Percentiles rank a stretch among this genome's conserved stretches.
These are phyloP conservation scores for Fistularia commersonii DNA, from an alignment of 2,797 vertebrate species.

Conservation along the genomic window DNA sequence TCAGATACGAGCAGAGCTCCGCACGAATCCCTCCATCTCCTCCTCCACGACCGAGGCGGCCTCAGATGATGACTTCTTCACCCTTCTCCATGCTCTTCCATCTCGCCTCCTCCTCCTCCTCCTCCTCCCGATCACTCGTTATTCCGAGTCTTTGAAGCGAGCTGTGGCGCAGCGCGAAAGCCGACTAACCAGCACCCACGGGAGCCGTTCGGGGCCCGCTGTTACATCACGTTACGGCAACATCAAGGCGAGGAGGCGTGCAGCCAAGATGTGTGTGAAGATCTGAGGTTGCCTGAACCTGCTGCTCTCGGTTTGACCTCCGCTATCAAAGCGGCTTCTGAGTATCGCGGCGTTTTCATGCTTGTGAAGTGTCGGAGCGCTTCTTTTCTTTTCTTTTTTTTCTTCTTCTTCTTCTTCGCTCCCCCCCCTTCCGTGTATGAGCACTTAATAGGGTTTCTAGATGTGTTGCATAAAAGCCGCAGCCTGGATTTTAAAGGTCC, in stretches of 20 bases:
- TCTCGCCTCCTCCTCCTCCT: conserved; percentile 15
- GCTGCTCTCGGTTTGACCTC: conserved; percentile 57
- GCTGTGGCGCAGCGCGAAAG: conserved; percentile 42
- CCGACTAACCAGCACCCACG: conserved; percentile 45
- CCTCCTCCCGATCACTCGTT: background rate
- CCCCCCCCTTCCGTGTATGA: background rate
- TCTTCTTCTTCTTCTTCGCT: background rate
- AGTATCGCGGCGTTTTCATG: conserved; percentile 13
- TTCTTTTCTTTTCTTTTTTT: background rate
- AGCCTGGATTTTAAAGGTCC: background rate
- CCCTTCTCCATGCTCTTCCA: conserved; percentile 12
- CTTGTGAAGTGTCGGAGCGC: conserved; percentile 44
- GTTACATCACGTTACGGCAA: conserved; percentile 49
- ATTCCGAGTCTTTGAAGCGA: conserved; percentile 49
- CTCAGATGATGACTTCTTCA: conserved; percentile 32
- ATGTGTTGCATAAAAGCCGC: conserved; percentile 31
- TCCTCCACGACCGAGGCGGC: conserved; percentile 6
- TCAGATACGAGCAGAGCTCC: no score
- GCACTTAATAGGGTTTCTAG: conserved; percentile 20
- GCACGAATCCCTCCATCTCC: conserved; percentile 4
- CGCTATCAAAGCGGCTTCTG: conserved; percentile 43
- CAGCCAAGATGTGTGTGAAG: conserved; percentile 16
- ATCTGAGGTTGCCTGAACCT: conserved; percentile 49
- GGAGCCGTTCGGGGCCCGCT: conserved; percentile 31
- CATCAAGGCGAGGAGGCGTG: conserved; percentile 40